A percentile compares a stretch with the other conserved stretches of the same genome.
These are phyloP conservation scores for Notamacropus eugenii DNA, from an alignment of 2,797 vertebrate genomes.

Conservation along the genomic window DNA sequence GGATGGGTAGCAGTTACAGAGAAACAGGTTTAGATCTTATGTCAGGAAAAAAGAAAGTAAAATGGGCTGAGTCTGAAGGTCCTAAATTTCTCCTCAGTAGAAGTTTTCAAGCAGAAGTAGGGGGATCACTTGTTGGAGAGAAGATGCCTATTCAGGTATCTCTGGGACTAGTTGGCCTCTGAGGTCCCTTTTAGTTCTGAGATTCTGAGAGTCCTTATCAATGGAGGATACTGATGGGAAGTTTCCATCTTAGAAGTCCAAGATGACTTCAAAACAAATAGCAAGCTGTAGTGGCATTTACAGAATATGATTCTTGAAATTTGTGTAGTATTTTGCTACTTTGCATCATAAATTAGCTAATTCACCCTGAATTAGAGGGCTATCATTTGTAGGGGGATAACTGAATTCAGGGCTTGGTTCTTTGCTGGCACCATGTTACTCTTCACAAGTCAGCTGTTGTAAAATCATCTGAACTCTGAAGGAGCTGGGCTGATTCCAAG, in stretches of 20 bases:
- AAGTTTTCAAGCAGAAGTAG: neutral
- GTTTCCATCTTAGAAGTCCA: neutral
- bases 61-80: neutral
- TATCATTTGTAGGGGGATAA: neutral
- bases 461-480: neutral
- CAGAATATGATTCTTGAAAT: neutral
- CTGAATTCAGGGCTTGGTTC: neutral
- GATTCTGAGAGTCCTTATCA: neutral
- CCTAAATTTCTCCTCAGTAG: neutral
- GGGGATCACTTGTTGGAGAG: neutral
- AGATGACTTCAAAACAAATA: neutral
- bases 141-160: neutral
- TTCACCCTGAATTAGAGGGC: neutral
- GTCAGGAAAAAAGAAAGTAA: neutral
- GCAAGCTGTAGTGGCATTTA: neutral
- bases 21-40: neutral
- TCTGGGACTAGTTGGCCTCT: neutral
- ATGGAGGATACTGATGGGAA: neutral
- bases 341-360: neutral
- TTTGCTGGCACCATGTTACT: neutral
- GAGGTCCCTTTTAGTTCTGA: neutral
- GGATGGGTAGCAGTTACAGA: neutral
- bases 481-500: neutral
- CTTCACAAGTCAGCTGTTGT: neutral
- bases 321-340: neutral